Evolutionary conservation across 2,888 invertebrate species (phyloP).

Genomic region (Pyrgus malvae): DNA sequence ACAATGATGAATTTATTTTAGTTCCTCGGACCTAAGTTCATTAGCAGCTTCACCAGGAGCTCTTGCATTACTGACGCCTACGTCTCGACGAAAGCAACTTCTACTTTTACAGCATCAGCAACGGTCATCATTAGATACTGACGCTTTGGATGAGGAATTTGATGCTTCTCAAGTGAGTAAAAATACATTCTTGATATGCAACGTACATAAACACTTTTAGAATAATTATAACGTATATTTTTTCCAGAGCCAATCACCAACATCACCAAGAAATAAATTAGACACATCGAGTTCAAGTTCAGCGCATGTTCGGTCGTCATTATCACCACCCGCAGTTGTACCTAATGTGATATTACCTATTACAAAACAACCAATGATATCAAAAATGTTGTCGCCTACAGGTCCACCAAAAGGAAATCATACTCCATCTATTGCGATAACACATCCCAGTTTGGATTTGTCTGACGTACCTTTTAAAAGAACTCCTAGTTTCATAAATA

Average conservation of each 20-base stretch:
- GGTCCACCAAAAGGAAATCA: constrained; percentile 58
- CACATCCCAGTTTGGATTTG: constrained; percentile 77
- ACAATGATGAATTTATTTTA: constrained; percentile 35
- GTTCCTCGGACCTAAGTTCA: constrained; percentile 77
- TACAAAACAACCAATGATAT: constrained; percentile 72
- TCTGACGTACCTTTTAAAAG: constrained; percentile 73
- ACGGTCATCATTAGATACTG: constrained; percentile 92
- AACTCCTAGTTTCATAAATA: constrained; percentile 75
- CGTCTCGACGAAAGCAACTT: constrained; percentile 89
- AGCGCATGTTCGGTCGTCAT: constrained; percentile 54
- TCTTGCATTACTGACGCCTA: constrained; percentile 87
- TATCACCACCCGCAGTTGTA: constrained; percentile 75
- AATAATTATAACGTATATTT: too few relatives aligned
- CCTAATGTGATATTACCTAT: constrained; percentile 68
- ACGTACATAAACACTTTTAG: too few relatives aligned
- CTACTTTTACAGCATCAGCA: constrained; percentile 92
- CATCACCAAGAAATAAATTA: constrained; percentile 76
- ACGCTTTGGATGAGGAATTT: constrained; percentile 88
- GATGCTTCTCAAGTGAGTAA: constrained; percentile 80
- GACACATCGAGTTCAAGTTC: constrained; percentile 67
- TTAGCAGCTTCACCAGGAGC: constrained; percentile 79
- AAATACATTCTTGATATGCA: neutral
- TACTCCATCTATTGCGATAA: constrained; percentile 82
- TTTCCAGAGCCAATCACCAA: constrained; percentile 75
- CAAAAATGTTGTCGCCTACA: constrained; percentile 58